phyloP scores from a whole-genome alignment of 2,113 vertebrate species.

The Hyperoodon ampullatus region DNA sequence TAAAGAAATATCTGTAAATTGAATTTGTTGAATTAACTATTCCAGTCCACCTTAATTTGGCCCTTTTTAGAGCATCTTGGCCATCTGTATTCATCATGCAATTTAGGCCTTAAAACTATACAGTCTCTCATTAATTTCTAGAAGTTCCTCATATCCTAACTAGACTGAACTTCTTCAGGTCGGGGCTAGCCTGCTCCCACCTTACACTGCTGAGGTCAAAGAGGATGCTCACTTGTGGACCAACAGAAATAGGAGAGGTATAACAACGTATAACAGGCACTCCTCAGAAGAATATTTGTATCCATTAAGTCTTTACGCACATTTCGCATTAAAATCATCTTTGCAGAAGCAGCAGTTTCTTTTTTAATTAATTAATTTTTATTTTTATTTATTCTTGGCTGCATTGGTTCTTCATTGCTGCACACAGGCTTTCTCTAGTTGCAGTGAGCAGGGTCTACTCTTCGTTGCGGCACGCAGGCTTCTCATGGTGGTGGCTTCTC shows the following conservation, averaged over 20 bases:
- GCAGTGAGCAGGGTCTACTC: no score
- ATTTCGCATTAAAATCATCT: conserved; percentile 7
- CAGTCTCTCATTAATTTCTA: background rate
- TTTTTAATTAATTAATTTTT: no score
- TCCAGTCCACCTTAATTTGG: background rate
- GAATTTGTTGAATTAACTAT: background rate
- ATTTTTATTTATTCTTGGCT: no score
- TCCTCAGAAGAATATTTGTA: background rate
- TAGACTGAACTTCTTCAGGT: background rate
- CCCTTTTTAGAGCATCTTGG: conserved; percentile 15
- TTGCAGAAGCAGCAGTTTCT: background rate
- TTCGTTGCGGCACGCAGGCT: no score
- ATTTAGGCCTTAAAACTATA: background rate
- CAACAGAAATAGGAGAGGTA: background rate
- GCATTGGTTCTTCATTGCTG: no score
- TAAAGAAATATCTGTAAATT: background rate
- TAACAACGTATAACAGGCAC: background rate
- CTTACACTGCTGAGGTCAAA: background rate
- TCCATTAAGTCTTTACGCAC: background rate
- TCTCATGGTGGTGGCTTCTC: no score
- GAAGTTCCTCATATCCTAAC: background rate
- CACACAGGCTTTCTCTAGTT: no score
- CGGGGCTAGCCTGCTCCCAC: background rate
- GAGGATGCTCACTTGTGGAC: background rate
- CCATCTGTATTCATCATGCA: background rate